phyloP scores from a whole-genome alignment of 2,888 invertebrate species.

The Catocala nupta region DNA sequence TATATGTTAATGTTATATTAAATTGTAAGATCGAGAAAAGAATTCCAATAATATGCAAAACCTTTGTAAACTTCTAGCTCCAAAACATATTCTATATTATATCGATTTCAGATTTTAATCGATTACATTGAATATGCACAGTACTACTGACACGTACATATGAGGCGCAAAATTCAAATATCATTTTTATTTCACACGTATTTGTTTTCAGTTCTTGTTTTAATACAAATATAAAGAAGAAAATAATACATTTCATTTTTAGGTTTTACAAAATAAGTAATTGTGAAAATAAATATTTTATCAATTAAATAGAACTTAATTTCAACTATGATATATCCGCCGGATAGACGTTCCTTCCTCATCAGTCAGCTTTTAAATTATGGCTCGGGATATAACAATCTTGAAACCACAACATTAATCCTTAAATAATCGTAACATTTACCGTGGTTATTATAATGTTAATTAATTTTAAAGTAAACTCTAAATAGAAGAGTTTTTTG shows the following conservation, averaged over 20 bases:
- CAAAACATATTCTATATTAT: too few species aligned
- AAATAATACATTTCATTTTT: not conserved
- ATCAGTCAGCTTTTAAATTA: not conserved
- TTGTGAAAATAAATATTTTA: not conserved
- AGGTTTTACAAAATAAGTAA: not conserved
- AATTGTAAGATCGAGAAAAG: too few species aligned
- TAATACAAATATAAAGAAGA: not conserved
- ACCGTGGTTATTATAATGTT: not conserved
- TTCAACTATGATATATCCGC: slow-evolving; percentile 25
- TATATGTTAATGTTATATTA: too few species aligned
- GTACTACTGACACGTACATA: slow-evolving; percentile 17
- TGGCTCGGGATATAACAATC: too few species aligned
- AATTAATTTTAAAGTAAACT: not conserved
- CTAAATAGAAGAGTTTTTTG: too few species aligned
- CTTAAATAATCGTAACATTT: not conserved
- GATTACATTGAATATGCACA: slow-evolving; percentile 1
- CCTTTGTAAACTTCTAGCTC: too few species aligned
- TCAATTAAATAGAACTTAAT: not conserved
- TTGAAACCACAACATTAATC: too few species aligned
- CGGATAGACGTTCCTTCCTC: slow-evolving; percentile 19
- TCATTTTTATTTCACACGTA: not conserved
- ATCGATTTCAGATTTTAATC: not conserved
- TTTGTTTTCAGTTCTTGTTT: not conserved
- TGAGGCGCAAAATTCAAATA: slow-evolving; percentile 38
- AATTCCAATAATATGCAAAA: too few species aligned